Percentiles rank a stretch among this genome's conserved stretches.
These are phyloP conservation scores for Gasterosteus aculeatus DNA, from an alignment of 2,113 vertebrate genomes.

Conservation along the genomic window DNA sequence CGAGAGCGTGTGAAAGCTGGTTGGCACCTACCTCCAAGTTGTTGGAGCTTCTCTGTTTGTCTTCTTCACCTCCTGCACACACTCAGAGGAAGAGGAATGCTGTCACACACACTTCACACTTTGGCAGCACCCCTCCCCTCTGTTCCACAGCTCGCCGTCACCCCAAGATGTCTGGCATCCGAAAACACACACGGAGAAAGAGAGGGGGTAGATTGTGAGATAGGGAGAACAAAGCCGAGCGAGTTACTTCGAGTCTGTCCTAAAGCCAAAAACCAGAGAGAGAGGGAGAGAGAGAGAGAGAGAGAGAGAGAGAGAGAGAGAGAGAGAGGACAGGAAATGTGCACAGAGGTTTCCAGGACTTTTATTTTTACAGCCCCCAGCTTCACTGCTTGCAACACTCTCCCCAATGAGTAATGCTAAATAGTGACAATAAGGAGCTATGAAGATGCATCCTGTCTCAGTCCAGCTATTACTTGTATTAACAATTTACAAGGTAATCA, in stretches of 20 bases:
- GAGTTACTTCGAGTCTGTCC: conserved; percentile 64
- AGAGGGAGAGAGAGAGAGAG: conserved; percentile 43
- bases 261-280: conserved; percentile 45
- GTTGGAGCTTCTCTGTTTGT: conserved; percentile 48
- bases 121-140: conserved; percentile 18
- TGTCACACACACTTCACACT: conserved; percentile 52
- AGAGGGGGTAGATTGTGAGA: conserved; percentile 28
- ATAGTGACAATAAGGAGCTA: background rate
- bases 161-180: conserved; percentile 50
- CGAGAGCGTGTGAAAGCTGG: conserved; percentile 26
- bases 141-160: conserved; percentile 22
- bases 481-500: background rate
- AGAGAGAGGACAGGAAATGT: conserved; percentile 83
- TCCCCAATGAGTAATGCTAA: too few species aligned
- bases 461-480: background rate
- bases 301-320: conserved; percentile 56
- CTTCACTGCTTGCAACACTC: conserved; percentile 69
- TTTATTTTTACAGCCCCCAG: conserved; percentile 74
- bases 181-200: conserved; percentile 21
- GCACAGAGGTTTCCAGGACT: conserved; percentile 69
- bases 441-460: background rate
- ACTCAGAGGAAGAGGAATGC: conserved; percentile 58
- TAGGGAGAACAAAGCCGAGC: conserved; percentile 48
- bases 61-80: conserved; percentile 56
- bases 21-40: conserved; percentile 75